A percentile compares a stretch with the other conserved stretches of the same genome.
Conservation (phyloP, 2,113 vertebrate genomes). For the Corvus cornix region DNA sequence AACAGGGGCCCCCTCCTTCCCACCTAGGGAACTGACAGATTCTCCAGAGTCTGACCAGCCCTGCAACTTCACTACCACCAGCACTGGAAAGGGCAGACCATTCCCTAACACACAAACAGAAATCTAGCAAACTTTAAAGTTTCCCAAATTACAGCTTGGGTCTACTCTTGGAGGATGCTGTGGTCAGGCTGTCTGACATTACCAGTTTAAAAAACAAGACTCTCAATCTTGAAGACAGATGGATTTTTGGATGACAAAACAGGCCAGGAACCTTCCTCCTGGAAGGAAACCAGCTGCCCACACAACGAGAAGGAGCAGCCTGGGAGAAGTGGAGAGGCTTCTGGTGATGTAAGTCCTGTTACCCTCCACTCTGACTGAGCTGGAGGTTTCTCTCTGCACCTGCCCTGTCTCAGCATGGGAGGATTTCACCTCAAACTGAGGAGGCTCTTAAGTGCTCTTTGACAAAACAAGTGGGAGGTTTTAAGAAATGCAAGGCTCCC, state of each 20-base stretch:
- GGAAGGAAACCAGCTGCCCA: constrained; percentile 48
- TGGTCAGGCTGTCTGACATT: constrained; percentile 36
- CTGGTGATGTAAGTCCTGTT: not conserved
- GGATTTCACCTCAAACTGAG: not conserved
- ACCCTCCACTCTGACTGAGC: not conserved
- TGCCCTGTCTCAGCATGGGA: not conserved
- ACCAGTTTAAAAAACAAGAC: constrained; percentile 37
- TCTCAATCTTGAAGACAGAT: constrained; percentile 45
- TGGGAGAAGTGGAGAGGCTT: not conserved
- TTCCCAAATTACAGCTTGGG: constrained; percentile 37
- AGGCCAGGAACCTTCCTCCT: not conserved
- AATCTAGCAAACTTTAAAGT: constrained; percentile 36
- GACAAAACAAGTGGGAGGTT: not conserved
- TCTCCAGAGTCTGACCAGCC: not conserved
- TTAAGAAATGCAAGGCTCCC: not conserved
- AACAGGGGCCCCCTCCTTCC: not conserved
- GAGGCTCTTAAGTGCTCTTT: not conserved
- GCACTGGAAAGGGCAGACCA: not conserved
- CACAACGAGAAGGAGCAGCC: constrained; percentile 13
- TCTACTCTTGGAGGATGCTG: constrained; percentile 22
- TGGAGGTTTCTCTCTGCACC: constrained; percentile 16
- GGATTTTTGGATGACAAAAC: constrained; percentile 33
- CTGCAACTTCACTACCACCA: not conserved
- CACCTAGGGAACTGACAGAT: not conserved
- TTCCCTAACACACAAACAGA: constrained; percentile 8